Evolutionary conservation across 2,113 vertebrate species (phyloP).

Genomic region (Corythaixoides concolor): DNA sequence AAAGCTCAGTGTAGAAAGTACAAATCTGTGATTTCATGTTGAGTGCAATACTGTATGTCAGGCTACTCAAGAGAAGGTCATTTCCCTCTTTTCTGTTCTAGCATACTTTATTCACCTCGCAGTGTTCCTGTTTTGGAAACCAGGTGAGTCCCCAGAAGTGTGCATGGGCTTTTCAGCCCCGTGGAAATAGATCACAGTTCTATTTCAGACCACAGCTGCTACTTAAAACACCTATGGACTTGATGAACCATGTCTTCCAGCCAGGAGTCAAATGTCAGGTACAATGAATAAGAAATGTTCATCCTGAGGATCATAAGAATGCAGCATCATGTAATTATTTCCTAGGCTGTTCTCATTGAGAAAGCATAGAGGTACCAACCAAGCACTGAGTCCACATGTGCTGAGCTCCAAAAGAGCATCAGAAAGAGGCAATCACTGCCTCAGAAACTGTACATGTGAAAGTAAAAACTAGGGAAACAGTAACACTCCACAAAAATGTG

Average conservation of each 20-base stretch:
- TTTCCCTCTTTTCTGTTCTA: not conserved
- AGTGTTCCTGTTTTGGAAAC: not conserved
- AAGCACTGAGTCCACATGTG: not conserved
- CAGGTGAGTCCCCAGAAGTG: not conserved
- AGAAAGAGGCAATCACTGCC: not conserved
- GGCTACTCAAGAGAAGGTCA: not conserved
- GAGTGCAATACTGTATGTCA: not conserved
- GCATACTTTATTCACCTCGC: not conserved
- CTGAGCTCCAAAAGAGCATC: not conserved
- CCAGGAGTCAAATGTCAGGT: not conserved
- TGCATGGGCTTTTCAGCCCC: not conserved
- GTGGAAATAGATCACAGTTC: rapidly evolving
- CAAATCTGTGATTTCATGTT: not conserved
- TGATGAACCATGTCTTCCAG: not conserved
- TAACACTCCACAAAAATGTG: not conserved
- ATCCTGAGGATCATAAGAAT: not conserved
- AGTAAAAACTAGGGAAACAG: not conserved
- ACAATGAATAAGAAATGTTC: not conserved
- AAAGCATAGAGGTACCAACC: not conserved
- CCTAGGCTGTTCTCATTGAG: not conserved
- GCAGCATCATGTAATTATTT: not conserved
- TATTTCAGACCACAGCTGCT: not conserved
- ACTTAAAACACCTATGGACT: not conserved
- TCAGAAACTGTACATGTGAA: not conserved
- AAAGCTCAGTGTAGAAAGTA: not conserved